Evolutionary conservation across 1,140 invertebrate genomes (phyloP), one percentile per base, ranked within the genome.

Genomic region (Lepidostoma basale): DNA sequence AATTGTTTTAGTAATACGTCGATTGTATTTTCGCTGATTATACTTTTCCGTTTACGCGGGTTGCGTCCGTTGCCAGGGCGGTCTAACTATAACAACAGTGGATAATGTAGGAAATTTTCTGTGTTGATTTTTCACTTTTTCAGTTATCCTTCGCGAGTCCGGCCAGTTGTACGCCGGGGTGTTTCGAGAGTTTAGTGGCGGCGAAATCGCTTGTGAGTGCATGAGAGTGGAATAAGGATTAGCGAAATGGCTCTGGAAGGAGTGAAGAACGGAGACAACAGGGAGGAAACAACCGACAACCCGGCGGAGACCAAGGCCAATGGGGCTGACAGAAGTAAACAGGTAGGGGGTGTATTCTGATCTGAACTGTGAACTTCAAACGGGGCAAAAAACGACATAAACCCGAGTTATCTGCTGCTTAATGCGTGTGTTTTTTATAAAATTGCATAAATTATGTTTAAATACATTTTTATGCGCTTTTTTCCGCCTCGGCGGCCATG

Each of bases 181-280:
- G 44, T 47, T 49, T 49, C 45, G 45, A 8, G 45, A 49, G 45
- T 49, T 18, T 23, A 49, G 45, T 49, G 45, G 23, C 45, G 6
- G 45, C 22, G 25, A 23, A 45, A 28, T 44, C 39, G 16, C 8
- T 26, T 44, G 59, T 44, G 59, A 23, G 59, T 62, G 59, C 39
- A 62, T 62, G 59, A 62, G 25, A 45, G 59, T 62, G 36, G 3
- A 56, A 18, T 14, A 26, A n/a, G 52, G 52, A 56, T 56, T 30
- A 62, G 39, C 12, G 45, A 42, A 25, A 62, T 62, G 59, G 59
- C 59, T 44, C 40, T 62, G 25, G 59, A 62, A 62, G 59, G 59
- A 12, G 59, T 62, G 36, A 62, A 62, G 28, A 62, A 25, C n/a
- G 59, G 39, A n/a, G 59, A 62, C 14, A 28, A 25, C 40, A 62